A percentile compares a stretch with the other conserved stretches of the same genome.
Conservation (phyloP, 1,140 invertebrate genomes). For the Magallana gigas region DNA sequence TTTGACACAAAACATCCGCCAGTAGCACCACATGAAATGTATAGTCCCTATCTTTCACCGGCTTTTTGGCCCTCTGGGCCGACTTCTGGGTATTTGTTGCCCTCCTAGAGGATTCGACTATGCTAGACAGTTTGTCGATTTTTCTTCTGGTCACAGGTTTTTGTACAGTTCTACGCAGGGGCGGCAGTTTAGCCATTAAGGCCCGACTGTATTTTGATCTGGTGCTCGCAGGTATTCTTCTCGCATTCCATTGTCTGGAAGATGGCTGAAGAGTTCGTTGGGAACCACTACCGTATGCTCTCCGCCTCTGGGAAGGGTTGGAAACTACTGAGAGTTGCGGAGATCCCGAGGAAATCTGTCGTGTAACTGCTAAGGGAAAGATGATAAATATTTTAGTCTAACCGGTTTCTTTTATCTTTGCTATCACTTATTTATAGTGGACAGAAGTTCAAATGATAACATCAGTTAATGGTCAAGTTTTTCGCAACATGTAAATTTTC, state of each 20-base stretch:
- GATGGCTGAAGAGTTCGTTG: neutral
- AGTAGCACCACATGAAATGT: neutral
- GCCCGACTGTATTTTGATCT: neutral
- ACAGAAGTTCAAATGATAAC: neutral
- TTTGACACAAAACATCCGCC: neutral
- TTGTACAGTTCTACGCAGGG: neutral
- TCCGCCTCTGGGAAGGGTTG: neutral
- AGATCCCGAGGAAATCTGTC: neutral
- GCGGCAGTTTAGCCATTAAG: neutral
- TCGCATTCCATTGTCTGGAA: conserved; percentile 4
- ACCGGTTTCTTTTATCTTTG: neutral
- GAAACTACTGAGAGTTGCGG: neutral
- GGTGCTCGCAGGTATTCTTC: neutral
- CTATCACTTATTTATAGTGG: neutral
- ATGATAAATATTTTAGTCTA: neutral
- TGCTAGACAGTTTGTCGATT: neutral
- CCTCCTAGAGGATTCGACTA: neutral
- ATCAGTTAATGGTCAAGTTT: neutral
- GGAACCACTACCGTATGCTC: neutral
- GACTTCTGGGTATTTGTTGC: neutral
- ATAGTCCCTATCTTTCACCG: neutral
- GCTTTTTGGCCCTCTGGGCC: neutral
- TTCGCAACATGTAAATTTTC: neutral
- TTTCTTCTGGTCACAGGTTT: conserved; percentile 16
- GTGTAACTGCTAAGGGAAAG: neutral